Evolutionary conservation across 2,797 vertebrate genomes (phyloP), one percentile per base, ranked within the genome.

Genomic region (Australoheros facetus): DNA sequence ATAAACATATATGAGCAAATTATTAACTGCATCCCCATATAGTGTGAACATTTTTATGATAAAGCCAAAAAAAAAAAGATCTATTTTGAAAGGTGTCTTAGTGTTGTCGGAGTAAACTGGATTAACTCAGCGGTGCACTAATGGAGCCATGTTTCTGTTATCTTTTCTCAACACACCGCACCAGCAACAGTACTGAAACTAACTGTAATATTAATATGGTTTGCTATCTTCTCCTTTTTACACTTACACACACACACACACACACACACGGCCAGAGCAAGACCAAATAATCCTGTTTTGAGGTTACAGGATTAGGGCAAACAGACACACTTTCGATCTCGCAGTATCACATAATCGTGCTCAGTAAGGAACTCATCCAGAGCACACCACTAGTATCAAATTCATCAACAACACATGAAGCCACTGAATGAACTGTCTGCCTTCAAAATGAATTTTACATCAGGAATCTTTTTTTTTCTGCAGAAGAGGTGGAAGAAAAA

Each of bases 231-330:
- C 26, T 72, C 56, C 9, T 48, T 66, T 28, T 17, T 28, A 32
- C 34, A n/a, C n/a, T n/a, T n/a, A n/a, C 54, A 34, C 60, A 26
- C 34, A 13, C 69, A 77, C 73, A 78, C 56, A 23, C 71, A 42
- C 57, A 32, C 62, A 14, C 28, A 11, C 62, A 19, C 74, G 78
- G 23, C 75, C 75, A 73, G 28, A 80, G 59, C 69, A 42, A 79
- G 73, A 79, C 81, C 66, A 75, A 54, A 71, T 86, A 80, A 90
- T 86, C 87, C 82, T 72, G 80, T 87, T 86, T 87, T 34, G 73
- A 51, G 71, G 81, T 87, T 88, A 86, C 74, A 69, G 88, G 86
- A 90, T 89, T 88, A 78, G 32, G 71, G 64, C 62, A 79, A 58
- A 82, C 78, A 80, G 78, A 77, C 82, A 85, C 85, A 83, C 75